Evolutionary conservation across 1,140 invertebrate genomes (phyloP).

Genomic region (Patella vulgata): DNA sequence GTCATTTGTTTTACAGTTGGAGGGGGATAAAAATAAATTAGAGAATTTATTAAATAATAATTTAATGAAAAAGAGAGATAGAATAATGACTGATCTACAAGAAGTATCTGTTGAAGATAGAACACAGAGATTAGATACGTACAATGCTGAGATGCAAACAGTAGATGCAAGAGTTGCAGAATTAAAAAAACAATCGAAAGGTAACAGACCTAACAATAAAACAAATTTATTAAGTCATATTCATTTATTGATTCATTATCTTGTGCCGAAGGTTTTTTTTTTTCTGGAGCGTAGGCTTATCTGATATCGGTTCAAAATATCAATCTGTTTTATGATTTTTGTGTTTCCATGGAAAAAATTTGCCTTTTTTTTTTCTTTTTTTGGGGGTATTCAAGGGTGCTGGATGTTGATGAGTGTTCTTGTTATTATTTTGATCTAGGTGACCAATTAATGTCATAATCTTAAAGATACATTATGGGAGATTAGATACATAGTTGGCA

Average conservation of each 20-base stretch:
- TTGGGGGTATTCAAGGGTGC: too few relatives aligned
- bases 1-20: conserved; percentile 70
- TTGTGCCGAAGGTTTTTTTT: background rate
- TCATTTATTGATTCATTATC: background rate
- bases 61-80: conserved; percentile 84
- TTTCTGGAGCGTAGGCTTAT: background rate
- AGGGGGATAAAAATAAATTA: conserved; percentile 97
- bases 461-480: too few relatives aligned
- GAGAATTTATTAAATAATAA: conserved; percentile 99
- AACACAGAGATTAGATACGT: conserved; percentile 52
- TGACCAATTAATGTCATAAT: too few relatives aligned
- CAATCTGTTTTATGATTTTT: too few relatives aligned
- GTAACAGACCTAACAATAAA: too few relatives aligned
- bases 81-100: conserved; percentile 73
- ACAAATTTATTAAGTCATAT: background rate
- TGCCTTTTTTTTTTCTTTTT: too few relatives aligned
- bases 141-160: conserved; percentile 47
- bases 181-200: conserved; percentile 54
- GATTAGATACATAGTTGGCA: too few relatives aligned
- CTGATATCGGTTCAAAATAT: background rate
- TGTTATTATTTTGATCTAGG: too few relatives aligned
- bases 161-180: conserved; percentile 56
- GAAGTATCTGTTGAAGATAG: conserved; percentile 59
- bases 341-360: too few relatives aligned
- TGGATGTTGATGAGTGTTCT: too few relatives aligned